phyloP scores from a whole-genome alignment of 2,797 vertebrate species.

The Squalus acanthias region DNA sequence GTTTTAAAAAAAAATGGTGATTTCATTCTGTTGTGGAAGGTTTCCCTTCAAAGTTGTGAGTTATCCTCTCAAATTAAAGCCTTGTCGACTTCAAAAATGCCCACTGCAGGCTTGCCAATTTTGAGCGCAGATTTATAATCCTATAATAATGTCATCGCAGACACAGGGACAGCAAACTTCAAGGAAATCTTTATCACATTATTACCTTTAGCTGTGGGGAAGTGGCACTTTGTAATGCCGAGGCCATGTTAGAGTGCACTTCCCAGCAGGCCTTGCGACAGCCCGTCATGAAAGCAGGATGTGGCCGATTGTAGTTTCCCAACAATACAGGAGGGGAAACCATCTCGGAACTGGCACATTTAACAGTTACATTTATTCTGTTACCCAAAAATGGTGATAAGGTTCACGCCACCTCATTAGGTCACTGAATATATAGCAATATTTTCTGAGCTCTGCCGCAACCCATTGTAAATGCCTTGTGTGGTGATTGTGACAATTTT shows the following conservation, averaged over 20 bases:
- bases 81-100: background rate
- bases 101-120: background rate
- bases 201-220: background rate
- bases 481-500: background rate
- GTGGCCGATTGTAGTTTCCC: background rate
- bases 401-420: background rate
- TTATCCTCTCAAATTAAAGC: background rate
- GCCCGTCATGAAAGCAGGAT: background rate
- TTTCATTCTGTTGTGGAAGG: background rate
- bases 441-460: background rate
- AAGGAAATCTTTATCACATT: background rate
- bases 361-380: background rate
- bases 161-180: background rate
- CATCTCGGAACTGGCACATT: background rate
- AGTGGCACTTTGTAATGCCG: background rate
- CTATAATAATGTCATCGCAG: no score
- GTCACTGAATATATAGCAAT: background rate
- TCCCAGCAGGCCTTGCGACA: background rate
- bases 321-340: background rate
- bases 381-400: background rate
- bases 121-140: background rate
- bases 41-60: background rate
- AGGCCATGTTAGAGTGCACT: background rate
- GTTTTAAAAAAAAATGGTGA: background rate
- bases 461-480: background rate